Base-by-base conservation (phyloP, 2,888 invertebrate genomes). In the Eulithis testata region DNA sequence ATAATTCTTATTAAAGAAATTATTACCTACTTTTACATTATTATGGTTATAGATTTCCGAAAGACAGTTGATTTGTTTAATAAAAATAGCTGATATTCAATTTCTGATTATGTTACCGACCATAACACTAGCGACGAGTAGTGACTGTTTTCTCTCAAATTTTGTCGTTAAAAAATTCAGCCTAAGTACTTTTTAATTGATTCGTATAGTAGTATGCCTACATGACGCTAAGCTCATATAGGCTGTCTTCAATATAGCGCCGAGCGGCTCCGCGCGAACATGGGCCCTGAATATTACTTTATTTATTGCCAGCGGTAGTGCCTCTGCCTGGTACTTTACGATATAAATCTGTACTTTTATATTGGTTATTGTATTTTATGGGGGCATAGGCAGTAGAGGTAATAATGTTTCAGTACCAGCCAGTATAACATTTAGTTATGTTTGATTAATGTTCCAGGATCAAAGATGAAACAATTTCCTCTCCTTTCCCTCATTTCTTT, bases 271-370 rank as follows among this genome's bases (percentile, higher is more conserved):
- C 43, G 56, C 56, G 67, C 40, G 60, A 63, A 63, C 60, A 53
- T 21, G 45, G 51, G 57, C 53, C 56, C 52, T 49, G 57, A 63
- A 68, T 60, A 68, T 68, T 68, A 51, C 65, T 63, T 61, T 72
- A 72, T 72, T 70, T 69, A 72, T 69, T 58, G 65, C 65, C 60
- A 49, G 8, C 53, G 52, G 53, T 66, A 59, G 58, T 62, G 59
- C 56, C 56, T 60, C 55, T 27, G 60, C 56, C 31, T 53, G 52
- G 51, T 66, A 55, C 53, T 53, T 62, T 57, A 49, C 55, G 58
- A 58, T 65, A 66, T 69, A 62, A 57, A 63, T 61, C 62, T 65
- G 54, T 12, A 57, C 49, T 63, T 61, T 61, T 63, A 67, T 63
- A 67, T 67, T 54, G 63, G 60, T 57, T 67, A 57, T 60, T 57